These are phyloP conservation scores for Sakesphorus luctuosus DNA, from an alignment of 2,113 vertebrate species.

Conservation along the genomic window DNA sequence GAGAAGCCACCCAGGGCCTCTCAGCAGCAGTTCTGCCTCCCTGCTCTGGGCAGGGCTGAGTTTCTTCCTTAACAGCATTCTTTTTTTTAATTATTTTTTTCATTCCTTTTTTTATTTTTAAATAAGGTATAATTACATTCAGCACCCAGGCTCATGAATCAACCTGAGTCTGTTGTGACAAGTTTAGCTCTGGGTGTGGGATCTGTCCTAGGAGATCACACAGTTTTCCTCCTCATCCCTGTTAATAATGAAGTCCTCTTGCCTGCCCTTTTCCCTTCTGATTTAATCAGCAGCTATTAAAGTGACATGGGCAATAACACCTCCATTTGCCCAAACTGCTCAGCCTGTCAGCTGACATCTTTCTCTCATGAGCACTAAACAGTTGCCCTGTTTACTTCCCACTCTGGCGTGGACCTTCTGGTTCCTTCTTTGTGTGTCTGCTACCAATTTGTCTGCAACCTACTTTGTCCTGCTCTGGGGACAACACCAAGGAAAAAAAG, in stretches of 20 bases:
- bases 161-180: conserved; percentile 52
- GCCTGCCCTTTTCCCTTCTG: not conserved
- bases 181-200: conserved; percentile 23
- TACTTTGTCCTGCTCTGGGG: not conserved
- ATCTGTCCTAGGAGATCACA: conserved; percentile 32
- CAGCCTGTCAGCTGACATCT: conserved; percentile 13
- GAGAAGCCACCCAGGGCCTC: not conserved
- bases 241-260: not conserved
- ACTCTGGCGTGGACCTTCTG: not conserved
- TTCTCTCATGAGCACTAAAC: not conserved
- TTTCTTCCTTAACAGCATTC: not conserved
- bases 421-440: not conserved
- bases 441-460: not conserved
- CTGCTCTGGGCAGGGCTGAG: conserved; percentile 25
- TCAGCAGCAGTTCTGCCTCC: not conserved
- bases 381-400: not conserved
- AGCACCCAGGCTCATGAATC: conserved; percentile 14
- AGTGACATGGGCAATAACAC: not conserved
- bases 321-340: not conserved
- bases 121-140: not conserved
- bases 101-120: not conserved
- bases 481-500: not conserved
- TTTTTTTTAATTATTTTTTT: not conserved
- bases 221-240: not conserved
- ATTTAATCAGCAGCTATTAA: not conserved